Base-by-base conservation (phyloP, 1,140 invertebrate species). In the Drosophila sp. region DNA sequence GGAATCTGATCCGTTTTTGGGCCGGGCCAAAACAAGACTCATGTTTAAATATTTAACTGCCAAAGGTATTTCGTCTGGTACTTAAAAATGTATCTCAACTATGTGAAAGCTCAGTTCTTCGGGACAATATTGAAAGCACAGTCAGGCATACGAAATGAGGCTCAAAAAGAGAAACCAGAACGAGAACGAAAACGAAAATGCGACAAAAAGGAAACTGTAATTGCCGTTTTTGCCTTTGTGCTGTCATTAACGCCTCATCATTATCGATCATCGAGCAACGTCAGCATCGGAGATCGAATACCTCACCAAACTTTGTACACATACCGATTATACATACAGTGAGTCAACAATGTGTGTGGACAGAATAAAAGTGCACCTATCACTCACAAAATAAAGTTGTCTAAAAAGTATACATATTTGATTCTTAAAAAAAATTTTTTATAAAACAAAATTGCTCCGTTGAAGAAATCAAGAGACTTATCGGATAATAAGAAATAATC, bases 1-100 rank as follows among this genome's bases (percentile, higher is more conserved):
- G 45, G 54, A 58, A 67, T 58, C 54, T 59, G 62, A 54, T 18
- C 46, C 51, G 27, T 25, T 65, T 65, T 65, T 45, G 62, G 62
- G 21, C 21, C 21, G 21, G 21, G 21, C 21, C 21, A 21, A 21
- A 4, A 9, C 16, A 21, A 13, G 4, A 29, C 41, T 45, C 38
- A 45, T 48, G 34, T 36, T 61, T 69, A 51, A 43, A 61, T 50
- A 69, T 69, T 59, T 48, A 69, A 25, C 34, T 21, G 27, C 16
- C 32, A 7, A 8, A 34, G 50, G 14, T 8, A 59, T 59, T 59
- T 32, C 11, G 36, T 13, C 16, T 45, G 27, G 29, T 11, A 14
- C 4, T 29, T 29, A 45, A 32, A 50, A 41, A 14, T 48, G 58
- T 9, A 69, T 53, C 29, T 40, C 34, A 48, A 9, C 41, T 58